phyloP scores from a whole-genome alignment of 2,113 vertebrate genomes.

The Bagarius yarrelli region DNA sequence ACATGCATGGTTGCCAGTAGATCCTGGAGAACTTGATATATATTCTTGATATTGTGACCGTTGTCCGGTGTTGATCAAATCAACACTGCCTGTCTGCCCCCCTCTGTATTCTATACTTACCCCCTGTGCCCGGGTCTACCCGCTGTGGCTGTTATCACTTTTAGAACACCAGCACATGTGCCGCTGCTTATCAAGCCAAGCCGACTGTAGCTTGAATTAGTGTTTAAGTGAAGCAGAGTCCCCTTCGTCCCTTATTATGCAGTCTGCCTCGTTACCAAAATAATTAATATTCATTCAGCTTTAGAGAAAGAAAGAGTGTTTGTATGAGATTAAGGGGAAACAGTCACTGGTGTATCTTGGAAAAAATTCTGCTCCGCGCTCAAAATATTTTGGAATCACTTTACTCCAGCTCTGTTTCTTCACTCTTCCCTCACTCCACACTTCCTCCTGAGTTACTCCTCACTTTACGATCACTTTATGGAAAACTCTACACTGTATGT shows the following conservation, averaged over 20 bases:
- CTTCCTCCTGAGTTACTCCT: too few relatives aligned
- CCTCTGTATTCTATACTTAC: not conserved
- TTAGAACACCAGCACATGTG: not conserved
- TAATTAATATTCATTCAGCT: conserved; percentile 57
- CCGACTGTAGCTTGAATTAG: conserved; percentile 26
- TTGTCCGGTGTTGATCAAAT: too few relatives aligned
- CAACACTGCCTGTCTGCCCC: too few relatives aligned
- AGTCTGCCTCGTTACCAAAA: conserved; percentile 49
- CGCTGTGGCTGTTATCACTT: conserved; percentile 4
- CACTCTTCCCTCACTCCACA: too few relatives aligned
- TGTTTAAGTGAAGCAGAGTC: conserved; percentile 32
- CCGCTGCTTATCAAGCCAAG: conserved; percentile 18
- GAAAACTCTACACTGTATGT: too few relatives aligned
- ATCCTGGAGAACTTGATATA: too few relatives aligned
- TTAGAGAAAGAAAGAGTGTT: conserved; percentile 35
- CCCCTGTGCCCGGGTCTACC: not conserved
- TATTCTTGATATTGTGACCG: too few relatives aligned
- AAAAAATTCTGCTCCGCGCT: not conserved
- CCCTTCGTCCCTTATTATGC: conserved; percentile 51
- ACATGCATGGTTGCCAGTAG: too few relatives aligned
- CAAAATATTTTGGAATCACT: too few relatives aligned
- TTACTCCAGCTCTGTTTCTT: too few relatives aligned
- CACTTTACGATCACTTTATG: too few relatives aligned
- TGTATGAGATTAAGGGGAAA: conserved; percentile 27
- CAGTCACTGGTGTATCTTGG: conserved; percentile 17